Evolutionary conservation across 2,888 invertebrate species (phyloP), one percentile per base, ranked within the genome.

Genomic region (Sinohyriopsis cumingii): DNA sequence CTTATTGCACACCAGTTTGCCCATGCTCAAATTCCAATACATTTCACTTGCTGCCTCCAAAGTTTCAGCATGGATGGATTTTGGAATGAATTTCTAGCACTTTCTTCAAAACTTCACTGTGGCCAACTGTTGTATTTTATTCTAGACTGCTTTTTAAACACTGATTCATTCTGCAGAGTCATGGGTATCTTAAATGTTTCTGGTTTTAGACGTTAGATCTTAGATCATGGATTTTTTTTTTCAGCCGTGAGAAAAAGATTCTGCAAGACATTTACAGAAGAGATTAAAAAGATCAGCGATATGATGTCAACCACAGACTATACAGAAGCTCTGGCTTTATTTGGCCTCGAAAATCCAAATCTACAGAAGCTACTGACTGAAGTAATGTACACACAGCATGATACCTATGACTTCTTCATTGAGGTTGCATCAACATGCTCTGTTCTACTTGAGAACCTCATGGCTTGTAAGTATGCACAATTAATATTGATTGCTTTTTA

Each of bases 381-480:
- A 60, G 77, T 77, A 1, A 20, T 45, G 4, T 28, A 75, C 28
- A 69, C 77, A 9, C 67, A 56, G 7, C 45, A 71, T 15, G 77
- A 77, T 25, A 77, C 68, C 7, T 77, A 77, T 33, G 67, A 66
- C 3, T 77, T 75, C 73, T 77, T 77, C 28, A 75, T 77, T 6
- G 67, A 75, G 53, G 69, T 77, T 24, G 77, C 71, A 2, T 63
- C 71, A 9, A 63, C 59, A 9, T 77, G 75, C 53, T 69, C 77
- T 9, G 61, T 59, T 5, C 64, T 77, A n/a, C 68, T 77, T 22
- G 75, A 77, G 56, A 56, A 59, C n/a, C 72, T 67, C 54, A 73
- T 77, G 77, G 45, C 72, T 61, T 62, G 77, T 77, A 67, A 33
- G 68, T 59, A 12, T 67, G 18, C 33, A 33, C 9, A 33, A 9